phyloP scores from a whole-genome alignment of 2,888 invertebrate genomes.

The Mythimna impura region DNA sequence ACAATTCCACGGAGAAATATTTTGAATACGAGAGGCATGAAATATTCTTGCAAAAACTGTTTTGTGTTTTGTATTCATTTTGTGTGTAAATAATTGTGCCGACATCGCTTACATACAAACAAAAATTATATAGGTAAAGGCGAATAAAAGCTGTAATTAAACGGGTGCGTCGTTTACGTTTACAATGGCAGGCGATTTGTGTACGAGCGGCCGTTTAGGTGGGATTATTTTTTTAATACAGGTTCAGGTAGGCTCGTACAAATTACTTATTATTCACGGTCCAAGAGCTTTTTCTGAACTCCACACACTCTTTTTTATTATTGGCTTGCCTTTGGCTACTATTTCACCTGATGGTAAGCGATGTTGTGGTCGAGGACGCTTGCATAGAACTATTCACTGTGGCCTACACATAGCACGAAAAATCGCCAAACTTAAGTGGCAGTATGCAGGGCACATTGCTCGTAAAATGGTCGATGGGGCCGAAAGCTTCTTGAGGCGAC shows the following conservation, averaged over 20 bases:
- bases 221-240: slow-evolving; percentile 47
- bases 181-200: slow-evolving; percentile 54
- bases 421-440: no score
- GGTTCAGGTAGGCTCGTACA: slow-evolving; percentile 12
- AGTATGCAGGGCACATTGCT: no score
- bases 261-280: slow-evolving; percentile 7
- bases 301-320: neutral
- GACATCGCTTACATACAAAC: slow-evolving; percentile 32
- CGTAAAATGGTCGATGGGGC: no score
- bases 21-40: slow-evolving; percentile 1
- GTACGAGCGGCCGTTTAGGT: slow-evolving; percentile 34
- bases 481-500: no score
- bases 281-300: slow-evolving; percentile 3
- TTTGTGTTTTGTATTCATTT: slow-evolving; percentile 22
- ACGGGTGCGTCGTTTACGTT: slow-evolving; percentile 46
- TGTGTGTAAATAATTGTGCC: slow-evolving; percentile 28
- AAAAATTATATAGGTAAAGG: slow-evolving; percentile 50
- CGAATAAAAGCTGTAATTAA: slow-evolving; percentile 55
- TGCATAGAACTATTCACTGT: neutral
- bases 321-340: neutral
- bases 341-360: neutral
- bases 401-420: no score
- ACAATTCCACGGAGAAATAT: neutral
- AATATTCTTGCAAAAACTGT: neutral
- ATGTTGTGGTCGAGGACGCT: neutral